Evolutionary conservation across 2,797 vertebrate species (phyloP).

Genomic region (Margarornis squamiger): DNA sequence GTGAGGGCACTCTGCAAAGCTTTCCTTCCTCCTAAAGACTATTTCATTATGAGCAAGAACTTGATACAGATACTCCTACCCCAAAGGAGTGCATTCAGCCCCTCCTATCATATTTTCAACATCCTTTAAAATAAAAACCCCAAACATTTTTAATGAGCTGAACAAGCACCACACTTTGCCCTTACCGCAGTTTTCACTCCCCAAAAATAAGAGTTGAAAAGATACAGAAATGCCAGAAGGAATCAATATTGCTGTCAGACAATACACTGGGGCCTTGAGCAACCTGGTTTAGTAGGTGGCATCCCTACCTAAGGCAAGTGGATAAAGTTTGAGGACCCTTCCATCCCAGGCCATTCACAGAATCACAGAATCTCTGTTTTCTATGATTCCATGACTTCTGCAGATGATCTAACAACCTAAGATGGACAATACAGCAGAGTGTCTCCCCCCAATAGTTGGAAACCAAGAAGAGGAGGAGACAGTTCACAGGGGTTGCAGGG

Average conservation of each 20-base stretch:
- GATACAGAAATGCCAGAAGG: background rate
- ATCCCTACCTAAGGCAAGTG: background rate
- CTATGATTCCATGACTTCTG: background rate
- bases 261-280: background rate
- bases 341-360: background rate
- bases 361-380: background rate
- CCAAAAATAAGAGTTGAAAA: background rate
- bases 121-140: background rate
- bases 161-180: background rate
- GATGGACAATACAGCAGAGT: fast-evolving
- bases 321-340: background rate
- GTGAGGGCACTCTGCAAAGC: background rate
- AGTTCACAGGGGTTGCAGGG: background rate
- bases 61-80: background rate
- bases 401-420: background rate
- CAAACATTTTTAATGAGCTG: background rate
- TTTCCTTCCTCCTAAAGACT: background rate
- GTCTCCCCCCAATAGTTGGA: fast-evolving
- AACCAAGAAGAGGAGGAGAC: background rate
- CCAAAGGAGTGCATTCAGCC: background rate
- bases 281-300: background rate
- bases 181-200: background rate
- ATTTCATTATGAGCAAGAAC: background rate
- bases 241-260: background rate
- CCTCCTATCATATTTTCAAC: background rate